Evolutionary conservation across 2,797 vertebrate species (phyloP).

Genomic region (Calcarius lapponicus): DNA sequence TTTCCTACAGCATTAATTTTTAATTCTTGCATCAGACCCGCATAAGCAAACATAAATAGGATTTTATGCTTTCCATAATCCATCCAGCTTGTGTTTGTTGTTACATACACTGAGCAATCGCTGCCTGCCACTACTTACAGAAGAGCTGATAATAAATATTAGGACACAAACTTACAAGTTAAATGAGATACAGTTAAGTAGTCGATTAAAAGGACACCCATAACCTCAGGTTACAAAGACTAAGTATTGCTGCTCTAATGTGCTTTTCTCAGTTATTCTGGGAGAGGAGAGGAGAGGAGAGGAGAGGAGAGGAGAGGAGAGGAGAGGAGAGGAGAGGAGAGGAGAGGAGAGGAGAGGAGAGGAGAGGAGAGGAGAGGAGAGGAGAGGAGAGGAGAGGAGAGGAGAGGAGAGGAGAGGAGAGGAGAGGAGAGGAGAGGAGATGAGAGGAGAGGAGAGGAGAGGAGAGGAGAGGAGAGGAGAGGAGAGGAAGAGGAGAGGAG

Average conservation of each 20-base stretch:
- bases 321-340: no score
- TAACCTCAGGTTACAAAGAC: constrained; percentile 42
- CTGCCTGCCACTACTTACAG: not conserved
- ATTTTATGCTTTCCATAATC: constrained; percentile 26
- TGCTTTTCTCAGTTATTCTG: not conserved
- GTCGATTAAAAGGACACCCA: constrained; percentile 40
- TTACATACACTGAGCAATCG: not conserved
- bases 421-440: no score
- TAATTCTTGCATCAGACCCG: constrained; percentile 34
- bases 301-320: not conserved
- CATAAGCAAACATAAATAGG: constrained; percentile 32
- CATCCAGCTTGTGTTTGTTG: constrained; percentile 49
- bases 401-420: no score
- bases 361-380: no score
- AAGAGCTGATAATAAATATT: constrained; percentile 62
- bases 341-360: no score
- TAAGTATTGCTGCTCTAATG: constrained; percentile 55
- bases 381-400: no score
- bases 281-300: rapidly evolving
- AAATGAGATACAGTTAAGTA: constrained; percentile 46
- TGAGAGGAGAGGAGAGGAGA: no score
- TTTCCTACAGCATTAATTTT: constrained; percentile 43
- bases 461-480: no score
- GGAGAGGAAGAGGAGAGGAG: no score
- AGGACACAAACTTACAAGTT: constrained; percentile 50